Base-by-base conservation (phyloP, 2,113 vertebrate species). In the Colaptes auratus region DNA sequence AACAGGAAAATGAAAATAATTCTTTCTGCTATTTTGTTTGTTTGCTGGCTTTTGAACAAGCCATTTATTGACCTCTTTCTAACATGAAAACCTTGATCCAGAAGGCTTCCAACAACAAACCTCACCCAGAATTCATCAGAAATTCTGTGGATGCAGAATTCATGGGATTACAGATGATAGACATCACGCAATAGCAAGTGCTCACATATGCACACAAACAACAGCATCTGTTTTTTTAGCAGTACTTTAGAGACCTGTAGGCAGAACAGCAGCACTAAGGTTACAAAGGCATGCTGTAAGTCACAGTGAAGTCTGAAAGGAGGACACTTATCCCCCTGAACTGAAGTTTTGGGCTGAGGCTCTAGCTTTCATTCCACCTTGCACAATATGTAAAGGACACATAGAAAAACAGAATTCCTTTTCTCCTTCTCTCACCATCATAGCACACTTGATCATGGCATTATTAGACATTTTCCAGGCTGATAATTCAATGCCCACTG, bases 111-210 rank as follows among this genome's bases (percentile, higher is more conserved):
- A 67, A 82, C 58, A 44, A 78, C 63, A 86, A 88, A 89, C 30
- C 24, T 89, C 30, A 66, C 16, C 14, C 25, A 61, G 70, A 87
- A 76, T 35, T 89, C 67, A 86, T 50, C 64, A 87, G 78, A 73
- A 94, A 77, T 82, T 61, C 2, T 5, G 33, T 50, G 20, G 67
- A 76, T 50, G 31, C 46, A 91, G 39, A 91, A 79, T 14, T 65
- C 48, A 36, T 0, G 0, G 24, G 50, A 69, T 44, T 36, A 76
- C 1, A 1, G 31, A n/a, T 28, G 12, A 30, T 39, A 81, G 0
- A n/a, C n/a, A n/a, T n/a, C n/a, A n/a, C n/a, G n/a, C n/a, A n/a
- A 73, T 39, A 42, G 58, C 44, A 89, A 67, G 31, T 31, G 42
- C 17, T 82, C 36, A 10, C 27, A 76, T 6, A 27, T 18, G 27